Evolutionary conservation across 2,797 vertebrate genomes (phyloP).

Genomic region (Cuculus canorus): DNA sequence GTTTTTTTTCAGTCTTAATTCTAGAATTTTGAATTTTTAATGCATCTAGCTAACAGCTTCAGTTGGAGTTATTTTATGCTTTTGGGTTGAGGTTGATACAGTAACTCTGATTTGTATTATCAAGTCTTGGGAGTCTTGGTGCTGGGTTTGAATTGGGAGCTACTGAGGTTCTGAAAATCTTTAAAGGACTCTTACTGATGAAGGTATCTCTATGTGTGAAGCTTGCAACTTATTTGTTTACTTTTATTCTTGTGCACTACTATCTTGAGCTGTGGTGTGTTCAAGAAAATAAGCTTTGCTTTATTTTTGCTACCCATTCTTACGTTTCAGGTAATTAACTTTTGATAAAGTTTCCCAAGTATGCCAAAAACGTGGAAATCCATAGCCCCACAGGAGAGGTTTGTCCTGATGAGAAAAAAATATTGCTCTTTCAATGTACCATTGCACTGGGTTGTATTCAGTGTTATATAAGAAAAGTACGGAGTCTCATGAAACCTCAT

Average conservation of each 20-base stretch:
- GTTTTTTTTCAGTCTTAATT: rapidly evolving
- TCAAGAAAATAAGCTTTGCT: neutral
- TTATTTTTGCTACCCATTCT: neutral
- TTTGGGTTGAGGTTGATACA: neutral
- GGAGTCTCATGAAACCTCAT: neutral
- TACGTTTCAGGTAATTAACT: neutral
- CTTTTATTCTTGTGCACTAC: neutral
- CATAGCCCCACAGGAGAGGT: neutral
- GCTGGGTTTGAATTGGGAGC: neutral
- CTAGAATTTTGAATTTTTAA: neutral
- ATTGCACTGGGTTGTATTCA: neutral
- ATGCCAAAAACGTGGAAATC: neutral
- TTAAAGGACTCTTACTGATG: neutral
- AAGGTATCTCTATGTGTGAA: rapidly evolving
- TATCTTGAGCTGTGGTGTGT: neutral
- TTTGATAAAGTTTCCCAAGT: neutral
- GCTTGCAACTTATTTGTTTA: neutral
- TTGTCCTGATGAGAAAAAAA: neutral
- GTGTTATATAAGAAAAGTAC: neutral
- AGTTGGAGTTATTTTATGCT: neutral
- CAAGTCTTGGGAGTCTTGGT: neutral
- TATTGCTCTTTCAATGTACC: neutral
- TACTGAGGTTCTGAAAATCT: neutral
- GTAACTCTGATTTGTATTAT: neutral
- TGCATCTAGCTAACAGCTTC: neutral